A percentile compares a stretch with the other conserved stretches of the same genome.
These are phyloP conservation scores for Mormyrus lacerda DNA, from an alignment of 2,113 vertebrate species.

Conservation along the genomic window DNA sequence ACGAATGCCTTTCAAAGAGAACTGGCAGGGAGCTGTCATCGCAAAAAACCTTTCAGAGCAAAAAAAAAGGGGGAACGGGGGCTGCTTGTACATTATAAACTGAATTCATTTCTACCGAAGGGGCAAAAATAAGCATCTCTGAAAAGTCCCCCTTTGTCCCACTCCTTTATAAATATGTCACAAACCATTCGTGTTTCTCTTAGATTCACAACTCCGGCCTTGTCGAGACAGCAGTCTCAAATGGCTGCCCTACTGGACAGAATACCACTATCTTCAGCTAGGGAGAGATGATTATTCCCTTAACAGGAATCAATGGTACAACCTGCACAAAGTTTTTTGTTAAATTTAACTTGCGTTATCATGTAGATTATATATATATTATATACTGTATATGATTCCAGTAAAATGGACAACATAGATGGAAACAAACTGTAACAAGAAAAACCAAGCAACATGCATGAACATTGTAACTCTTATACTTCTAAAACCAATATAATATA, in stretches of 20 bases:
- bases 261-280: neutral
- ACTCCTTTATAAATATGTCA: neutral
- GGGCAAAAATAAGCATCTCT: neutral
- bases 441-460: constrained; percentile 48
- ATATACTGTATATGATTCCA: neutral
- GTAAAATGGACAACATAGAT: constrained; percentile 38
- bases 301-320: neutral
- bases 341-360: neutral
- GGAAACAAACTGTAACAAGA: constrained; percentile 51
- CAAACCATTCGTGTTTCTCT: neutral
- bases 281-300: neutral
- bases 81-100: neutral
- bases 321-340: neutral
- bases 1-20: constrained; percentile 4
- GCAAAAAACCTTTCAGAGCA: neutral
- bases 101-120: neutral
- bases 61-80: neutral
- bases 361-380: no score
- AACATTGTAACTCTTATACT: constrained; percentile 51
- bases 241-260: neutral
- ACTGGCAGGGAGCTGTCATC: neutral
- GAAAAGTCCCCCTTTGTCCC: neutral
- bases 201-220: neutral
- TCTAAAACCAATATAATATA: constrained; percentile 22
- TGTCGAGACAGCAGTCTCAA: neutral